These are phyloP conservation scores for Psettodes erumei DNA, from an alignment of 2,113 vertebrate species.

Conservation along the genomic window DNA sequence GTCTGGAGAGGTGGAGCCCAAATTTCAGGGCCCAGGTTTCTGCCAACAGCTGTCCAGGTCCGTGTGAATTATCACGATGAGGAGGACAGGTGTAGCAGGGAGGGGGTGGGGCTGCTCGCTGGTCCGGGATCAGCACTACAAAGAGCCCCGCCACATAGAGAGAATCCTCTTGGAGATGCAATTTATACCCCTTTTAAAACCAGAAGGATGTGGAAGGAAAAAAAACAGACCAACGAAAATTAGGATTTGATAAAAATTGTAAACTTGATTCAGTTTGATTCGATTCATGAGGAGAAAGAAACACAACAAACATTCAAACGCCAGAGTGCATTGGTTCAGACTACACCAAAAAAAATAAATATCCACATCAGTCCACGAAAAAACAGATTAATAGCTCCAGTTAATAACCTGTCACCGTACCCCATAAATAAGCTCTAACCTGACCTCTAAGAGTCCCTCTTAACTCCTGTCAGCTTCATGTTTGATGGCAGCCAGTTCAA, in stretches of 20 bases:
- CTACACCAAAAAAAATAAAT: not conserved
- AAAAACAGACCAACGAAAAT: not conserved
- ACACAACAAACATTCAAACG: not conserved
- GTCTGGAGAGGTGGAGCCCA: conserved; percentile 24
- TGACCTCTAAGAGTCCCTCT: not conserved
- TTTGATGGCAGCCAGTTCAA: not conserved
- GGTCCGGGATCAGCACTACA: not conserved
- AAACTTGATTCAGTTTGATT: not conserved
- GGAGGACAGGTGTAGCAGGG: conserved; percentile 18
- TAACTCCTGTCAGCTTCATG: not conserved
- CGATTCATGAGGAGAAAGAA: not conserved
- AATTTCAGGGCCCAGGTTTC: conserved; percentile 41
- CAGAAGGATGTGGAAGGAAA: not conserved
- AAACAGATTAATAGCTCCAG: not conserved
- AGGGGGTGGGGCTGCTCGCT: not conserved
- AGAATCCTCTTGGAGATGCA: not conserved
- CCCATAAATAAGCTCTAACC: not conserved
- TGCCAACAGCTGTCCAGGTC: conserved; percentile 27
- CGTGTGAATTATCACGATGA: conserved; percentile 40
- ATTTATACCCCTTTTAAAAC: not conserved
- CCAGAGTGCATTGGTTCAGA: not conserved
- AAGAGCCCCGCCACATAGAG: not conserved
- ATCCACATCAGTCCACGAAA: not conserved
- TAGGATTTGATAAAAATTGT: not conserved
- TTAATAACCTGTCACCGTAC: not conserved